These are phyloP conservation scores for Scleropages formosus DNA, from an alignment of 2,797 vertebrate genomes.

Conservation along the genomic window DNA sequence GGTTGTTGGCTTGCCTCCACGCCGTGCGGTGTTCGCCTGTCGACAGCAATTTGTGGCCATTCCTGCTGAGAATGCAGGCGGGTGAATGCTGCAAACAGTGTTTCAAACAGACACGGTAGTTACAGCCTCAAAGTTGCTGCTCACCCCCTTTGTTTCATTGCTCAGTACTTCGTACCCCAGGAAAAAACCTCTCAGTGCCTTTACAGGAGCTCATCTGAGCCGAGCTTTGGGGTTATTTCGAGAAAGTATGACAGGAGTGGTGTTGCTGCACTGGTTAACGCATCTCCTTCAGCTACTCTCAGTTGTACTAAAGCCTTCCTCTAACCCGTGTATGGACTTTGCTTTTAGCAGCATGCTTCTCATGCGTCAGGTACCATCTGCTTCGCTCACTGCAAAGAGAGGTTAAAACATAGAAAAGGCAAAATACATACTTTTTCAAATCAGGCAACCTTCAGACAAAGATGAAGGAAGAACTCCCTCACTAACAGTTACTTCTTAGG, in stretches of 20 bases:
- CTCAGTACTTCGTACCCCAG: not conserved
- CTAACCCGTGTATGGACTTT: too few relatives aligned
- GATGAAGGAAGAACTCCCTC: conserved; percentile 31
- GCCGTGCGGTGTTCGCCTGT: not conserved
- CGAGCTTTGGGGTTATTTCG: not conserved
- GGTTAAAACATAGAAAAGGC: not conserved
- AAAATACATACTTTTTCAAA: conserved; percentile 5
- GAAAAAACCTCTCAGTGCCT: not conserved
- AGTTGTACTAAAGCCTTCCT: not conserved
- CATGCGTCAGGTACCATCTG: conserved; percentile 4
- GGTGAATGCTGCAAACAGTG: not conserved
- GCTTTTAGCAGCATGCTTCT: not conserved
- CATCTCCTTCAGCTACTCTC: too few relatives aligned
- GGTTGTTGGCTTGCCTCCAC: not conserved
- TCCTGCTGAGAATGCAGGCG: not conserved
- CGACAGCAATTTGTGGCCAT: conserved; percentile 3
- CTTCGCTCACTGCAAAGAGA: conserved; percentile 18
- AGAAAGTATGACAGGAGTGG: too few relatives aligned
- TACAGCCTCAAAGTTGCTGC: not conserved
- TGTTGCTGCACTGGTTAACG: too few relatives aligned
- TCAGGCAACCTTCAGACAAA: conserved; percentile 19
- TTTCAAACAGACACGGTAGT: not conserved
- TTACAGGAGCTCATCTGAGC: not conserved
- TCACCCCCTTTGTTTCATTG: not conserved
- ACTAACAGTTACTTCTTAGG: too few relatives aligned